Percentiles rank a stretch among this genome's conserved stretches.
These are phyloP conservation scores for Danio tinwini DNA, from an alignment of 2,797 vertebrate species.

Conservation along the genomic window DNA sequence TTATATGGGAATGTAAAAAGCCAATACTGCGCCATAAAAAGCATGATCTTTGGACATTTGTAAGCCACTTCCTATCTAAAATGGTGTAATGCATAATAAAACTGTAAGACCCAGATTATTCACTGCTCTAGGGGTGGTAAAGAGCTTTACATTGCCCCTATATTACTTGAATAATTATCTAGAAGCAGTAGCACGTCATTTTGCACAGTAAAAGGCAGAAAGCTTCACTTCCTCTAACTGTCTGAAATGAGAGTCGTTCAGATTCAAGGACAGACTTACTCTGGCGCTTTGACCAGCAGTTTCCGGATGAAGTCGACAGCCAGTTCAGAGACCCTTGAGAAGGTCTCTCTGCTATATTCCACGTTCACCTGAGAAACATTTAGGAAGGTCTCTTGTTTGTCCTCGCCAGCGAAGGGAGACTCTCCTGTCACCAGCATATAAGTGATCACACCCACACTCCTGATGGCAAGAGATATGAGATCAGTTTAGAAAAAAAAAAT, in stretches of 20 bases:
- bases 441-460: slow-evolving; percentile 93
- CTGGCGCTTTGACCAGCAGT: slow-evolving; percentile 91
- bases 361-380: slow-evolving; percentile 96
- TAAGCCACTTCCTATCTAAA: slow-evolving; percentile 8
- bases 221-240: slow-evolving; percentile 31
- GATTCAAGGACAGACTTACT: slow-evolving; percentile 81
- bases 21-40: slow-evolving; percentile 6
- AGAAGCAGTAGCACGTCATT: not conserved
- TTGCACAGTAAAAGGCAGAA: not conserved
- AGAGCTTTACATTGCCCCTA: not conserved
- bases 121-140: not conserved
- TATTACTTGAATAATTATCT: slow-evolving; percentile 8
- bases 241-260: not conserved
- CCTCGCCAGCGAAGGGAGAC: slow-evolving; percentile 91
- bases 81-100: slow-evolving; percentile 2
- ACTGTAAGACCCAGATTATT: not conserved
- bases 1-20: not conserved
- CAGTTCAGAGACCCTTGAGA: slow-evolving; percentile 88
- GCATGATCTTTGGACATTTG: not conserved
- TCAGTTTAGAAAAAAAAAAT: not conserved
- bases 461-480: slow-evolving; percentile 65
- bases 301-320: slow-evolving; percentile 93
- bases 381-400: slow-evolving; percentile 96
- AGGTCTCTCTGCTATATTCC: slow-evolving; percentile 90
- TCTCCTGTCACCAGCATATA: slow-evolving; percentile 96